phyloP scores from a whole-genome alignment of 1,140 invertebrate genomes.

The Penaeus japonicus region DNA sequence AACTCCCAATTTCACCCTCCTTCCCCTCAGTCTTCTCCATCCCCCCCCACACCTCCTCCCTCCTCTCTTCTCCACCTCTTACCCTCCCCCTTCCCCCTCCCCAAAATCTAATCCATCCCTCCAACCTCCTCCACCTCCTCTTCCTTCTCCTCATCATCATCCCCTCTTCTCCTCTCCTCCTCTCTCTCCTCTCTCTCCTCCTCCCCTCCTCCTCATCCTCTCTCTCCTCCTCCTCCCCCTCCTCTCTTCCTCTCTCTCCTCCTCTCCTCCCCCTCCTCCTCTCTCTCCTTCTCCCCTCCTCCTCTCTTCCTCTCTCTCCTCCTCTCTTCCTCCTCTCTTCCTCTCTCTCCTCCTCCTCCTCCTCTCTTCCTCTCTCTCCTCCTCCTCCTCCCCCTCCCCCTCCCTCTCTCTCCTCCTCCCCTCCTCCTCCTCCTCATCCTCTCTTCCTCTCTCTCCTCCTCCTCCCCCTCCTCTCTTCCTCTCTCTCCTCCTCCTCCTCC shows the following conservation, averaged over 20 bases:
- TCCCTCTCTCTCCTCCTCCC: background rate
- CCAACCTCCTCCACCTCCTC: background rate
- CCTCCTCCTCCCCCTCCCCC: background rate
- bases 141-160: background rate
- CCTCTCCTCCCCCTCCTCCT: background rate
- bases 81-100: background rate
- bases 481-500: background rate
- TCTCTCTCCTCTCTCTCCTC: background rate
- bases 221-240: background rate
- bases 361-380: background rate
- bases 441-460: background rate
- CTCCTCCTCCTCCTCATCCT: background rate
- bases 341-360: background rate
- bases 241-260: background rate
- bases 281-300: background rate
- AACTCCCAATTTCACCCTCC: background rate
- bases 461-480: background rate
- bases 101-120: too few species aligned
- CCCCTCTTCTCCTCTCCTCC: background rate
- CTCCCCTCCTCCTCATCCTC: too few species aligned
- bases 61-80: background rate
- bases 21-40: background rate
- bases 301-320: too few species aligned
- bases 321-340: background rate
- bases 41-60: background rate